phyloP scores from a whole-genome alignment of 2,888 invertebrate species.

The Herminia tarsipennalis region DNA sequence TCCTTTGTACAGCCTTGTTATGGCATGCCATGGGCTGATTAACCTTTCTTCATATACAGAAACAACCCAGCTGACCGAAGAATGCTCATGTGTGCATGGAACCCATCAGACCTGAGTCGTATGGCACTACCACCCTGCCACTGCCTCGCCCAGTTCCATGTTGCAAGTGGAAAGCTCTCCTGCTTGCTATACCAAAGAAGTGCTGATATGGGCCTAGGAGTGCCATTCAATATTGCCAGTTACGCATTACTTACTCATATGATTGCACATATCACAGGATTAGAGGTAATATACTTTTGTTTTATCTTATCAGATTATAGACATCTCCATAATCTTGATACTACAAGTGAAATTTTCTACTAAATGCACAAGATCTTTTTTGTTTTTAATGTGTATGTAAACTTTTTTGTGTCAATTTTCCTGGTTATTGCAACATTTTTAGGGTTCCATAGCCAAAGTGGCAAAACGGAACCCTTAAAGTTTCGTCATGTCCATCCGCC shows the following conservation, averaged over 20 bases:
- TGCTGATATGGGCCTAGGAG: constrained; percentile 99
- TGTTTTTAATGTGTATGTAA: too few relatives aligned
- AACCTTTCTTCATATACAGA: constrained; percentile 49
- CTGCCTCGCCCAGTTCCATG: constrained; percentile 97
- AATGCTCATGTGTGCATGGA: constrained; percentile 98
- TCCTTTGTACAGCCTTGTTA: too few relatives aligned
- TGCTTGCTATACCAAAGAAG: constrained; percentile 98
- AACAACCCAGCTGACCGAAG: constrained; percentile 94
- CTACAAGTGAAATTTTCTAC: too few relatives aligned
- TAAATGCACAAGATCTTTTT: too few relatives aligned
- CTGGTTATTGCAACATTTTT: too few relatives aligned
- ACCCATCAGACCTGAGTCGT: constrained; percentile 92
- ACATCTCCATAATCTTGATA: too few relatives aligned
- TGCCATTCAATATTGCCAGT: constrained; percentile 99
- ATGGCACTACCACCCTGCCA: constrained; percentile 99
- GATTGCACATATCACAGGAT: constrained; percentile 97
- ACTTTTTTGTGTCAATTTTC: too few relatives aligned
- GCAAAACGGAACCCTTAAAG: too few relatives aligned
- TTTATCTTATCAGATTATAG: neutral
- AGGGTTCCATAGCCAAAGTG: too few relatives aligned
- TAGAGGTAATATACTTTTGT: constrained; percentile 86
- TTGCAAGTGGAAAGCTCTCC: constrained; percentile 92
- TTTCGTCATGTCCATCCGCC: too few relatives aligned
- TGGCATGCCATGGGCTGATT: too few relatives aligned
- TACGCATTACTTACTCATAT: constrained; percentile 97